Conservation (phyloP, 2,113 vertebrate species). For the Scopus umbretta region DNA sequence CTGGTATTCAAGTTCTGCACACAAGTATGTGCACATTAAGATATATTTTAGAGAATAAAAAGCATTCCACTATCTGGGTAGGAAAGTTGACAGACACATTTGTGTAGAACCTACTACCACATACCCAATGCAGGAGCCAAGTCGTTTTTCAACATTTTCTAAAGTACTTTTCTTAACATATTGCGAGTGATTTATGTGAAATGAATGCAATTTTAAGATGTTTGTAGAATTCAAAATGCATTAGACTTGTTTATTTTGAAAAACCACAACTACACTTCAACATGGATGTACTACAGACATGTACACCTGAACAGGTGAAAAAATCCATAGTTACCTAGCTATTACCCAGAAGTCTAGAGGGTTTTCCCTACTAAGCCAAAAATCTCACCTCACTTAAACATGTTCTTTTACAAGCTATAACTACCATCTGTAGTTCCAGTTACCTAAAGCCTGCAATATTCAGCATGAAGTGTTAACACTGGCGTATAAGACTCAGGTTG, state of each 20-base stretch:
- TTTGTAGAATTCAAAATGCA: not conserved
- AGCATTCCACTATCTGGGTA: not conserved
- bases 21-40: not conserved
- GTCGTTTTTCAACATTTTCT: not conserved
- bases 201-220: not conserved
- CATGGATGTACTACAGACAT: not conserved
- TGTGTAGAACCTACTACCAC: not conserved
- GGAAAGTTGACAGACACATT: not conserved
- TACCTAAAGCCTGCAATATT: not conserved
- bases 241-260: not conserved
- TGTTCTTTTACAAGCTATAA: not conserved
- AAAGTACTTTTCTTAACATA: not conserved
- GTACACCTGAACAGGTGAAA: not conserved
- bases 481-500: accelerated
- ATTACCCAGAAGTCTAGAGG: not conserved
- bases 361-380: not conserved
- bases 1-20: not conserved
- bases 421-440: not conserved
- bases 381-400: not conserved
- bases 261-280: not conserved
- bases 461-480: not conserved
- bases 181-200: accelerated
- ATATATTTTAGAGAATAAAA: not conserved
- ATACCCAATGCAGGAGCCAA: not conserved
- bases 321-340: not conserved